Conservation (phyloP, 2,888 invertebrate species). For the Sylvicola cinctus region DNA sequence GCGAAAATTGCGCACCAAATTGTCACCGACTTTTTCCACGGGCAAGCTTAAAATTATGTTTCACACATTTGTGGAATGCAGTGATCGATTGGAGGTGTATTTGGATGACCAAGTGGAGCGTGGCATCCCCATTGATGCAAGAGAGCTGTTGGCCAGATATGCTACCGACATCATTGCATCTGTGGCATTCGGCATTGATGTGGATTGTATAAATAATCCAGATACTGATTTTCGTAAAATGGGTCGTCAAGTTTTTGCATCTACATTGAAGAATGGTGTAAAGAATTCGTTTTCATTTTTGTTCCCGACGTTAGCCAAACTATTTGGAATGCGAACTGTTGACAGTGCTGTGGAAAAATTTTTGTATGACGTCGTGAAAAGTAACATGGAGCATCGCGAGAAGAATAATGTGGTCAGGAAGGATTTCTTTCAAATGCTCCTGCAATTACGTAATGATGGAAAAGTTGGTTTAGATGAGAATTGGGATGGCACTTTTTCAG, state of each 20-base stretch:
- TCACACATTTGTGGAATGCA: slow-evolving; percentile 29
- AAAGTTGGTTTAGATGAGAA: slow-evolving; percentile 6
- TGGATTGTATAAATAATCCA: slow-evolving; percentile 11
- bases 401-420: slow-evolving; percentile 14
- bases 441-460: slow-evolving; percentile 14
- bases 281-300: no score
- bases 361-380: no score
- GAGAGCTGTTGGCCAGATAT: slow-evolving; percentile 15
- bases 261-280: no score
- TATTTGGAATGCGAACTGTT: no score
- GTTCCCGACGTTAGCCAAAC: no score
- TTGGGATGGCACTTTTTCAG: slow-evolving; percentile 4
- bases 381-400: slow-evolving; percentile 15
- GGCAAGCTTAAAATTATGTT: no score
- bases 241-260: slow-evolving; percentile 10
- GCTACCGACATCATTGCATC: slow-evolving; percentile 18
- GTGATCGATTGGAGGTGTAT: slow-evolving; percentile 25
- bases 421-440: slow-evolving; percentile 18
- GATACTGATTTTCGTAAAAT: slow-evolving; percentile 12
- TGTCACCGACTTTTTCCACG: slow-evolving; percentile 39
- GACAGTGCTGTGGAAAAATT: no score
- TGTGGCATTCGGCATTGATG: slow-evolving; percentile 17
- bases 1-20: slow-evolving; percentile 33
- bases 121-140: slow-evolving; percentile 23
- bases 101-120: slow-evolving; percentile 19